Evolutionary conservation across 2,797 vertebrate genomes (phyloP), one percentile per base, ranked within the genome.

Genomic region (Lindbergichthys nudifrons): DNA sequence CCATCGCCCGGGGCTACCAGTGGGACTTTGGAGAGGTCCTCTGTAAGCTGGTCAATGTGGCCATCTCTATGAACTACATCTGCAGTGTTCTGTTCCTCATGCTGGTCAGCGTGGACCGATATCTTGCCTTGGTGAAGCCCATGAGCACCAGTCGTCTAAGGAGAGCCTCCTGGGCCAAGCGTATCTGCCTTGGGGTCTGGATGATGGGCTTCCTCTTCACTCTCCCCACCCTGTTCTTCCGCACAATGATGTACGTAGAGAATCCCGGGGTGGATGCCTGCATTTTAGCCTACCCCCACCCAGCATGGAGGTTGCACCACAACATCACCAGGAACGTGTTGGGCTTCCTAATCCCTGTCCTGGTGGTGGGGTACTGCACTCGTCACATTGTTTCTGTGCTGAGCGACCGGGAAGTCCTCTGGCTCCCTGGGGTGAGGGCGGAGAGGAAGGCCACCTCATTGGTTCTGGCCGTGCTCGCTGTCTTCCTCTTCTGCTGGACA

Each of bases 21-120:
- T 98, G 97, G 97, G 87, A 91, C 19, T 98, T 97, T 4, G 96
- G 96, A 3, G 80, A 93, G 53, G 70, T 77, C 15, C 89, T 97
- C 4, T 98, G 97, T 80, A 96, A 96, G 68, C 41, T 90, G 1
- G 77, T 97, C 66, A 96, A 94, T 30, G 51, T 90, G 4, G 74
- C 92, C 70, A 90, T 93, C 50, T 68, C 73, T 56, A 93, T 96
- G 94, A 98, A 97, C 76, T 90, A 96, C 46, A 95, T 94, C 67
- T 92, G 95, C 74, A 96, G 96, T 66, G 81, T 96, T 65, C 93
- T 94, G 52, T 96, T 98, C 86, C 91, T 98, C 68, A 92, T 94
- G 45, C 85, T 97, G 73, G 95, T 98, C 21, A 97, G 96, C 61
- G 81, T 96, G 0, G 97, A 98, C 85, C 96, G 97, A 52, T 97